Conservation (phyloP, 1,140 invertebrate species). For the Chironomus striatipennis region DNA sequence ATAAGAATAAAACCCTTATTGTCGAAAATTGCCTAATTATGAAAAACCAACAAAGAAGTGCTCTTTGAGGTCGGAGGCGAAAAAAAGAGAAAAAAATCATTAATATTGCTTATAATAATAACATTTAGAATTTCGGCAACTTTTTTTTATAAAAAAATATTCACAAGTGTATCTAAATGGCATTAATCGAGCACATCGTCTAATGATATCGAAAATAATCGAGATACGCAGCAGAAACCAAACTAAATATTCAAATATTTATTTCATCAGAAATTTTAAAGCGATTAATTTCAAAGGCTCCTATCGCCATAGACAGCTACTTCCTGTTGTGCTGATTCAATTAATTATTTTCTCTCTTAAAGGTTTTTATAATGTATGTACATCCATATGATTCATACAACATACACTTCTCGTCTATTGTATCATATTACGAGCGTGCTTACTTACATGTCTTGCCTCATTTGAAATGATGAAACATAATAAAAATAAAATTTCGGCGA, state of each 20-base stretch:
- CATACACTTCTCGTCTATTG: background rate
- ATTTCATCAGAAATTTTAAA: conserved; percentile 3
- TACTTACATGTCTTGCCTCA: too few species aligned
- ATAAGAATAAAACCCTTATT: too few species aligned
- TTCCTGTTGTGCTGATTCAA: conserved; percentile 23
- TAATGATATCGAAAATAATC: background rate
- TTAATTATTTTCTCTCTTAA: conserved; percentile 17
- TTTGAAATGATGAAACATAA: background rate
- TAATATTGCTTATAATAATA: background rate
- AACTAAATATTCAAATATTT: background rate
- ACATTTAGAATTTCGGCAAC: too few species aligned
- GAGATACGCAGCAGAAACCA: background rate
- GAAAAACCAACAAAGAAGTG: background rate
- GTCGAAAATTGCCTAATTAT: too few species aligned
- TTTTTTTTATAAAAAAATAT: too few species aligned
- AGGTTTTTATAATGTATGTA: background rate
- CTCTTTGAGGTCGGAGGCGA: too few species aligned
- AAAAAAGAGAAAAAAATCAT: conserved; percentile 1
- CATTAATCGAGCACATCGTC: too few species aligned
- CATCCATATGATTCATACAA: conserved; percentile 1
- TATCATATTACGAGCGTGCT: too few species aligned
- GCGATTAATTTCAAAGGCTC: background rate
- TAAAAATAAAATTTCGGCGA: background rate
- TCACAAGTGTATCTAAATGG: too few species aligned
- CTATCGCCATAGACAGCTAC: background rate